phyloP scores from a whole-genome alignment of 2,888 invertebrate genomes.

The Kuschelorhynchus macadamiae region DNA sequence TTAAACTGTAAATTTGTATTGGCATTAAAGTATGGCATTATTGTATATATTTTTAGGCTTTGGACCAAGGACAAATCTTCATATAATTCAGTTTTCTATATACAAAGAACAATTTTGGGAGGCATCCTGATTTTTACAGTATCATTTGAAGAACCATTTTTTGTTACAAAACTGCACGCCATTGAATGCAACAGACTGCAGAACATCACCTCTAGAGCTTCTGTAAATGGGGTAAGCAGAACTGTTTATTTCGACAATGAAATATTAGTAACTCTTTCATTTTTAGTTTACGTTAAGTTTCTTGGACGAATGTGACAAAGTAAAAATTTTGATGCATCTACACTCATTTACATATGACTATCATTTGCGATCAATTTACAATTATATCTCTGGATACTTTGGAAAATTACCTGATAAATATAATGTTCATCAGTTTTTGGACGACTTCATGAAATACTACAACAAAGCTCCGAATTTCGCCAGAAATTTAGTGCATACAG shows the following conservation, averaged over 20 bases:
- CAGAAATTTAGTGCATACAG: conserved; percentile 79
- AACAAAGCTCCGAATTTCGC: conserved; percentile 84
- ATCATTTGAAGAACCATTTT: conserved; percentile 79
- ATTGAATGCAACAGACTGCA: conserved; percentile 76
- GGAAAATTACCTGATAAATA: conserved; percentile 74
- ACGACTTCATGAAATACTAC: conserved; percentile 84
- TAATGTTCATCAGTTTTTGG: conserved; percentile 80
- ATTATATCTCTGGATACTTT: conserved; percentile 75
- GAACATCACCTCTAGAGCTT: conserved; percentile 70
- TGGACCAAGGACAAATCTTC: conserved; percentile 60
- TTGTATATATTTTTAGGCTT: too few relatives aligned
- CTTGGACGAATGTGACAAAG: conserved; percentile 78
- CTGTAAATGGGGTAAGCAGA: conserved; percentile 71
- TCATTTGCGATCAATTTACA: conserved; percentile 78
- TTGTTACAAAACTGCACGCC: conserved; percentile 77
- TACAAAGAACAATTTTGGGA: conserved; percentile 78
- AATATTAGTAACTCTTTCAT: conserved; percentile 7
- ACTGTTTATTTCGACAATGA: not conserved
- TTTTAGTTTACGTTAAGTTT: conserved; percentile 75
- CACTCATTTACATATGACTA: conserved; percentile 86
- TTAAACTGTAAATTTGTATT: too few relatives aligned
- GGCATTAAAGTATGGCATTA: too few relatives aligned
- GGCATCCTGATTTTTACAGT: conserved; percentile 81
- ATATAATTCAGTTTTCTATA: conserved; percentile 68
- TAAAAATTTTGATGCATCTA: conserved; percentile 80